Base-by-base conservation (phyloP, 2,797 vertebrate species). In the Galaxias olidus region DNA sequence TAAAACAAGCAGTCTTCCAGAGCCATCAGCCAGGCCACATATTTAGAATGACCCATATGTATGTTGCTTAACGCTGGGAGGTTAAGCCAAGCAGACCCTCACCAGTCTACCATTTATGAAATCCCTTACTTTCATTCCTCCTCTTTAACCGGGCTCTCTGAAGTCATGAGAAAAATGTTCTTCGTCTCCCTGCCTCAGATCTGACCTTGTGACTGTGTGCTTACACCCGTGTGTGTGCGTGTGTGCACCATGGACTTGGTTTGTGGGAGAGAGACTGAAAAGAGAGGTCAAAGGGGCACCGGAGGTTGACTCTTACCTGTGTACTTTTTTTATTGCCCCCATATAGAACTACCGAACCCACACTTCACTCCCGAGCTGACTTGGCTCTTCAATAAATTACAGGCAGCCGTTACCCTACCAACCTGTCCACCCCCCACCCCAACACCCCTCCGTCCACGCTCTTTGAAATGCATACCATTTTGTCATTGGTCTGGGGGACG, bases 261-360 rank as follows among this genome's bases (percentile, higher is more conserved):
- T 12, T 47, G 58, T 13, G 57, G 17, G 65, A 18, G 45, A 10
- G 48, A 48, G 62, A 58, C 62, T 54, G 42, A 54, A 50, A 20
- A 4, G 19, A 14, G 58, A 59, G 54, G 77, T 86, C 74, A 75
- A 60, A 77, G 59, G 72, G 74, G 76, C 76, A 81, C 55, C 64
- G 69, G 66, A 73, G 72, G 77, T 79, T 82, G 75, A 75, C 65
- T 63, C 66, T 83, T 76, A 69, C 63, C 59, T 57, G 15, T 74
- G 73, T 68, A 77, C 61, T 66, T 65, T 17, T 67, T 78, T 73
- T 78, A 78, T 80, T 82, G 74, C 72, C 49, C 48, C 50, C 61
- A 44, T 75, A 65, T 70, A 67, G 64, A 51, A 42, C 67, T 46
- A 15, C 53, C 66, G 52, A 54, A 61, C 51, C 57, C 50, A 5